Evolutionary conservation across 2,888 invertebrate species (phyloP).

Genomic region (Drosophila cracens): DNA sequence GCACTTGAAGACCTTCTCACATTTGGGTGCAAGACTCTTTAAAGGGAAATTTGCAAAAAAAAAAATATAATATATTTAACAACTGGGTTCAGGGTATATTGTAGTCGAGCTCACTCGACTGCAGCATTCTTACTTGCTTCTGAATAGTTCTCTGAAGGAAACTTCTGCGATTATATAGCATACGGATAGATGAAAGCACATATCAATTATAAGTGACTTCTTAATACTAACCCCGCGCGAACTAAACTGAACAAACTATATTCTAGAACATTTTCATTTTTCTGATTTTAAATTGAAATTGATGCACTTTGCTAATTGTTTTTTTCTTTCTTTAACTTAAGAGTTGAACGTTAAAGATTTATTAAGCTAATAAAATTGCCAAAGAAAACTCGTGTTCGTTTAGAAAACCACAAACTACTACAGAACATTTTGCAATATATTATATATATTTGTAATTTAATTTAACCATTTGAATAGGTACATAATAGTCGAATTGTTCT

Average conservation of each 20-base stretch:
- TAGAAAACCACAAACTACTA: not conserved
- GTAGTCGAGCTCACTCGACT: too few relatives aligned
- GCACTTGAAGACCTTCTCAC: too few relatives aligned
- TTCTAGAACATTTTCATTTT: not conserved
- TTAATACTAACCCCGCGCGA: not conserved
- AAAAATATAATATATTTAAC: too few relatives aligned
- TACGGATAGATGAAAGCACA: not conserved
- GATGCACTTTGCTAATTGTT: not conserved
- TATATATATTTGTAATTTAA: slow-evolving; percentile 9
- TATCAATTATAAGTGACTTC: not conserved
- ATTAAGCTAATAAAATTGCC: not conserved
- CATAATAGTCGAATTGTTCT: slow-evolving; percentile 54
- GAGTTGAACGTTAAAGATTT: not conserved
- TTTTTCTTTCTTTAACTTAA: not conserved
- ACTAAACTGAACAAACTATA: not conserved
- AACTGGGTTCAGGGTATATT: too few relatives aligned
- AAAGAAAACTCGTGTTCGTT: not conserved
- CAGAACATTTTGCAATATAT: not conserved
- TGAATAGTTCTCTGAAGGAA: not conserved
- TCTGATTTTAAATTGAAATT: not conserved
- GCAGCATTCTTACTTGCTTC: too few relatives aligned
- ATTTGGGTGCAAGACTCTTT: too few relatives aligned
- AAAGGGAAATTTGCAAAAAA: too few relatives aligned
- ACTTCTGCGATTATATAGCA: not conserved
- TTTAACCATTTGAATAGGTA: not conserved